Conservation (phyloP, 2,113 vertebrate genomes). For the Tenebrosternarchus preto region DNA sequence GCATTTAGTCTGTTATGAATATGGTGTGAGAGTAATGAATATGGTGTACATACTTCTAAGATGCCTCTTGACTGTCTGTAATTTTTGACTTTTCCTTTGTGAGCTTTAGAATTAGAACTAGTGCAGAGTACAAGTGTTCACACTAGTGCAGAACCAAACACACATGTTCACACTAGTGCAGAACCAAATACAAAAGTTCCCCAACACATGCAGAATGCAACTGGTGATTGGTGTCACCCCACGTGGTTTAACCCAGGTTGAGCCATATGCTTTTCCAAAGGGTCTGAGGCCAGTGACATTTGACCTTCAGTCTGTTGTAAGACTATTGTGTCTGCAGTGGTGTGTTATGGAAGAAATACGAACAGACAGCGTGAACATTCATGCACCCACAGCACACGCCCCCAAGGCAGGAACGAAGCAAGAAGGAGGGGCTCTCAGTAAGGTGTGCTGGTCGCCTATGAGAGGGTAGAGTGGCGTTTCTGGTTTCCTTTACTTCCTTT, state of each 20-base stretch:
- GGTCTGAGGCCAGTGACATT: constrained; percentile 10
- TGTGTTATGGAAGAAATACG: constrained; percentile 8
- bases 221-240: not conserved
- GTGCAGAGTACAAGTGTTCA: not conserved
- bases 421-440: not conserved
- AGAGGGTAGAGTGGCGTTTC: not conserved
- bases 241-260: not conserved
- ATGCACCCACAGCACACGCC: constrained; percentile 1
- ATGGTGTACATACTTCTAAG: not conserved
- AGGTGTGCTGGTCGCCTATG: not conserved
- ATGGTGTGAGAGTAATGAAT: not conserved
- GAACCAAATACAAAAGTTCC: not conserved
- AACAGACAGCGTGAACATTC: not conserved
- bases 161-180: not conserved
- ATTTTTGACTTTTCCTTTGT: not conserved
- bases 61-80: not conserved
- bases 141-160: not conserved
- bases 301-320: constrained; percentile 23
- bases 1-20: not conserved
- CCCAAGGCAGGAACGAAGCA: not conserved
- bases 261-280: constrained; percentile 13
- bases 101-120: not conserved
- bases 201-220: not conserved
- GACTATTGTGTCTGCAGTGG: constrained; percentile 27
- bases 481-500: not conserved